Evolutionary conservation across 2,888 invertebrate genomes (phyloP), one percentile per base, ranked within the genome.

Genomic region (Leptopilina myrica): DNA sequence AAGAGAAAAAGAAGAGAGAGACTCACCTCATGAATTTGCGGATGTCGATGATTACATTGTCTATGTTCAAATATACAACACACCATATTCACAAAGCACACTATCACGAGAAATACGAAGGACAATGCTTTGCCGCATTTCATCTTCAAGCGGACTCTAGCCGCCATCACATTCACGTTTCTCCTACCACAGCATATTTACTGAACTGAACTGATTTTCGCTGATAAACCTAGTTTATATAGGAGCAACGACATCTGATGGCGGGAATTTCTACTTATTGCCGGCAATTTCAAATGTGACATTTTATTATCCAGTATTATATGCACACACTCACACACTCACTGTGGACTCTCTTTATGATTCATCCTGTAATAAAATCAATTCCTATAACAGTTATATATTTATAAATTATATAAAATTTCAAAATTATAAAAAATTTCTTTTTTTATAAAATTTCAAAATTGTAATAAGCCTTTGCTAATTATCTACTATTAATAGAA

Each of bases 11-110:
- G 9, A 20, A 40, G 20, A 76, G 49, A 77, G 62, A 92, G 64
- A 92, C 93, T 93, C 89, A 95, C 95, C 94, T 95, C 95, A 88
- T 95, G 93, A 78, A 93, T 93, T 88, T 93, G 94, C 3, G 95
- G 95, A 91, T 95, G 95, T 82, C 94, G 92, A 86, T 95, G 95
- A 76, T 92, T 94, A 91, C 95, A 95, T 66, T 91, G 91, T 40
- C 88, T 88, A 83, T 90, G 90, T 83, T 90, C 90, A 85, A 90
- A 90, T 87, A 90, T 82, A 78, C 87, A 91, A 88, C 88, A 89
- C 81, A 88, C 89, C 81, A 85, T 81, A 84, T 86, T 86, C 81
- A 88, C 86, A 87, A 87, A 82, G 84, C 85, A 87, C 87, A 87
- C 83, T 83, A 88, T 80, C 85, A 89, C 86, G 81, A 91, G 84